Evolutionary conservation across 2,797 vertebrate species (phyloP).

Genomic region (Poeciliopsis infans): DNA sequence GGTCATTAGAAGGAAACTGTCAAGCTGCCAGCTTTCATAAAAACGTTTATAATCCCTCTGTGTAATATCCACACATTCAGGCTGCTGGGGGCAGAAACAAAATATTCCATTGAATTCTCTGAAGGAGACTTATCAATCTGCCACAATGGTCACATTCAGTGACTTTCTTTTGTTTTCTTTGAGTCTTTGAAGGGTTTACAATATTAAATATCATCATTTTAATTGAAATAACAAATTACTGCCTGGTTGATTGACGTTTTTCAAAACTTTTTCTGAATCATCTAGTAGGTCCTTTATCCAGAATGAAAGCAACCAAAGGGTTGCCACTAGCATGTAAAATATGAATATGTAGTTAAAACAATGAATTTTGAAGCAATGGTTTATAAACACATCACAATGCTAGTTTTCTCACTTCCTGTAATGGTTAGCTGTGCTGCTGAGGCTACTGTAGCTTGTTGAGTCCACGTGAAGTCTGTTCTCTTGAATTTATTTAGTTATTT

Average conservation of each 20-base stretch:
- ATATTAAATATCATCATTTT: not conserved
- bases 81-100: not conserved
- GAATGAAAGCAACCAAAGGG: not conserved
- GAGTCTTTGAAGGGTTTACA: not conserved
- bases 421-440: not conserved
- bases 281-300: not conserved
- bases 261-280: not conserved
- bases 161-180: not conserved
- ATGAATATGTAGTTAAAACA: not conserved
- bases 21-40: constrained; percentile 39
- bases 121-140: not conserved
- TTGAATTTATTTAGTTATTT: not conserved
- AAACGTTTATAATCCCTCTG: not conserved
- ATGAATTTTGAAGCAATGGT: not conserved
- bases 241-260: not conserved
- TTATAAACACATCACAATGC: not conserved
- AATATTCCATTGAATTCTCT: not conserved
- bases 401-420: not conserved
- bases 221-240: not conserved
- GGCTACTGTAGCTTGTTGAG: not conserved
- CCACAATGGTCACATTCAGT: not conserved
- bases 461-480: not conserved
- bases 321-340: not conserved
- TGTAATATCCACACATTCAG: not conserved
- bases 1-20: constrained; percentile 27